Evolutionary conservation across 37 sponge, comb jelly and placozoan species (phyloP).

Genomic region (Spongilla lacustris): DNA sequence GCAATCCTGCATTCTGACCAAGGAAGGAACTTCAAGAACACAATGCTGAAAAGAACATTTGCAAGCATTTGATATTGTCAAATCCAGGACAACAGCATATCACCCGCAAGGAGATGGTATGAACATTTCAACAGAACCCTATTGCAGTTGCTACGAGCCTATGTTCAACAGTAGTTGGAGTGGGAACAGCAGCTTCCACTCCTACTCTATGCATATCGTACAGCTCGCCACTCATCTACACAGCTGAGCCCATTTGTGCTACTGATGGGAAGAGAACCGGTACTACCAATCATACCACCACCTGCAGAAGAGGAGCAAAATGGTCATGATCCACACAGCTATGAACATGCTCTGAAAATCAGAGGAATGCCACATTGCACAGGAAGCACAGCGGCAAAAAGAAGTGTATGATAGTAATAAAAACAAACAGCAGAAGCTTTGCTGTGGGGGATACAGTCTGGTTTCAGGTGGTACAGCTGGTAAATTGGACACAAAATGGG

Average conservation of each 20-base stretch:
- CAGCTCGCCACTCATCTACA: slow-evolving; percentile 23
- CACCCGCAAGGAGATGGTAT: slow-evolving; percentile 47
- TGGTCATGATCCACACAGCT: slow-evolving; percentile 39
- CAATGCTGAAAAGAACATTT: slow-evolving; percentile 14
- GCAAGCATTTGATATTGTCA: slow-evolving; percentile 31
- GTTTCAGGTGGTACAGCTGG: slow-evolving; percentile 62
- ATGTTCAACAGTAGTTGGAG: slow-evolving; percentile 2
- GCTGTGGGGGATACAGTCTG: slow-evolving; percentile 56
- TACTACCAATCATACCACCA: neutral
- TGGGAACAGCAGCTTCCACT: slow-evolving; percentile 38
- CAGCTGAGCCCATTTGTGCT: slow-evolving; percentile 17
- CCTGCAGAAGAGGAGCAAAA: neutral
- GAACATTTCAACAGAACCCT: slow-evolving; percentile 26
- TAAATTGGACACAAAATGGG: slow-evolving; percentile 68
- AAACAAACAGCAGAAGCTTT: slow-evolving; percentile 5
- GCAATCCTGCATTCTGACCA: slow-evolving; percentile 36
- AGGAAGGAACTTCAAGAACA: slow-evolving; percentile 35
- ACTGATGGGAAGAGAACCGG: slow-evolving; percentile 29
- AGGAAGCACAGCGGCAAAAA: slow-evolving; percentile 40
- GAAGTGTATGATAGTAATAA: slow-evolving; percentile 13
- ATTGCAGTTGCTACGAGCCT: slow-evolving; percentile 38
- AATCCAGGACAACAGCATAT: slow-evolving; percentile 29
- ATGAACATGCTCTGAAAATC: neutral
- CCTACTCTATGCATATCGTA: slow-evolving; percentile 35
- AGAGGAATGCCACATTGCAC: slow-evolving; percentile 26